Conservation (phyloP, 1,140 invertebrate genomes). For the Druon quercuslanigerum region DNA sequence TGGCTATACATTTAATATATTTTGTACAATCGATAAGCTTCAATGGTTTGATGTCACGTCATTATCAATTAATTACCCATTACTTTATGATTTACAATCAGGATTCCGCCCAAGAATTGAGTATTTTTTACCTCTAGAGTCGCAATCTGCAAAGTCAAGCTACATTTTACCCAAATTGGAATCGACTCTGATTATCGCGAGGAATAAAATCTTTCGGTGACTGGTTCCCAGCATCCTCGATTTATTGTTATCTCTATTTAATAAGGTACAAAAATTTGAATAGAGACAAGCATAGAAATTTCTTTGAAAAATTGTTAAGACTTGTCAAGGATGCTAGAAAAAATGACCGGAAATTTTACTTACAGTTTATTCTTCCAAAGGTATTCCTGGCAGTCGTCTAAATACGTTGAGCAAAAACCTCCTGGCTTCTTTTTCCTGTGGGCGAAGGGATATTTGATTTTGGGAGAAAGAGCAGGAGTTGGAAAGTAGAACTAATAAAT, state of each 20-base stretch:
- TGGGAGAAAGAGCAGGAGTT: not conserved
- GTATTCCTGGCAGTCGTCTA: not conserved
- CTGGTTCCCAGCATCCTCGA: not conserved
- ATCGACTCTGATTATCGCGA: slow-evolving; percentile 47
- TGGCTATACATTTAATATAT: slow-evolving; percentile 63
- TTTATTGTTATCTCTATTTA: not conserved
- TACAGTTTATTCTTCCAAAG: not conserved
- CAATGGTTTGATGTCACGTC: slow-evolving; percentile 45
- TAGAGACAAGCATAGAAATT: not conserved
- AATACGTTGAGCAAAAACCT: slow-evolving; percentile 15
- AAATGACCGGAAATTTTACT: not conserved
- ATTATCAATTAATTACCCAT: slow-evolving; percentile 30
- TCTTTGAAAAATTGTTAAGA: not conserved
- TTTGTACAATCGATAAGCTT: slow-evolving; percentile 69
- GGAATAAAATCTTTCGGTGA: not conserved
- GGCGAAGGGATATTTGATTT: not conserved
- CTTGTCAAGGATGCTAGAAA: not conserved
- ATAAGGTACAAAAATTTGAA: not conserved
- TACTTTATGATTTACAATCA: slow-evolving; percentile 44
- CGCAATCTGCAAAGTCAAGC: slow-evolving; percentile 48
- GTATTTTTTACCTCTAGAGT: not conserved
- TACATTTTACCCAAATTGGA: not conserved
- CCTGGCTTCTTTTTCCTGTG: not conserved
- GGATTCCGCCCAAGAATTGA: slow-evolving; percentile 12
- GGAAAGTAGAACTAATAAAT: slow-evolving; percentile 16